These are phyloP conservation scores for Tetragnatha versicolor DNA, from an alignment of 1,140 invertebrate genomes.

Conservation along the genomic window DNA sequence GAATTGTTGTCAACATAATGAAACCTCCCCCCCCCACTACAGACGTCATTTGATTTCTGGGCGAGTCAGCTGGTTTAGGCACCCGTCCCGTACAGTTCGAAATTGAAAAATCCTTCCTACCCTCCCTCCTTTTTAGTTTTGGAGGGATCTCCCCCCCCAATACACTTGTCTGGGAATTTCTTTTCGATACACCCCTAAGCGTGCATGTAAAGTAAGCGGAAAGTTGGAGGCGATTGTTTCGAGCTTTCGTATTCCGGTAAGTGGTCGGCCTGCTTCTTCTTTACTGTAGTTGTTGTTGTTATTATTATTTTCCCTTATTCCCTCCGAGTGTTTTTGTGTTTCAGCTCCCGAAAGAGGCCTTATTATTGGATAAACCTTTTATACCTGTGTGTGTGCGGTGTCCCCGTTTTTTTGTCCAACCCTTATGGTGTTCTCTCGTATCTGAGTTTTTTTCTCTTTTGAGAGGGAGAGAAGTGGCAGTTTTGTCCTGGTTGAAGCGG, in stretches of 20 bases:
- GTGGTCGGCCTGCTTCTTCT: background rate
- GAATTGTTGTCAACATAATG: background rate
- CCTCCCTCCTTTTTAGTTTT: background rate
- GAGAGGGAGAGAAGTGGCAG: too few species aligned
- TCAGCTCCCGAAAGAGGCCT: background rate
- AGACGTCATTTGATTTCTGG: conserved; percentile 4
- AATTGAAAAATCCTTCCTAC: background rate
- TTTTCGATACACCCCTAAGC: background rate
- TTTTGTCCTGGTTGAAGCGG: too few species aligned
- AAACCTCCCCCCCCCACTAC: background rate
- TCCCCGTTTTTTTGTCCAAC: too few species aligned
- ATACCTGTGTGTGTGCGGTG: background rate
- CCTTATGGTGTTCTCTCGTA: too few species aligned
- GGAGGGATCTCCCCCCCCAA: background rate
- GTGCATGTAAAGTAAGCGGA: background rate
- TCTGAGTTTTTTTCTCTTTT: too few species aligned
- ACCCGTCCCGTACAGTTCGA: background rate
- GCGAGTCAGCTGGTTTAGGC: background rate
- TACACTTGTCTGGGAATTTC: background rate
- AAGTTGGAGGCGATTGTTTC: background rate
- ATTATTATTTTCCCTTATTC: too few species aligned
- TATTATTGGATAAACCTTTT: background rate
- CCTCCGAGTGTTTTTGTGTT: too few species aligned
- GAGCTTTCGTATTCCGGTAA: background rate
- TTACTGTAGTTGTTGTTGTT: background rate